Percentiles rank a stretch among this genome's conserved stretches.
Evolutionary conservation across 2,113 vertebrate species (phyloP).

Genomic region (Embiotoca jacksoni): DNA sequence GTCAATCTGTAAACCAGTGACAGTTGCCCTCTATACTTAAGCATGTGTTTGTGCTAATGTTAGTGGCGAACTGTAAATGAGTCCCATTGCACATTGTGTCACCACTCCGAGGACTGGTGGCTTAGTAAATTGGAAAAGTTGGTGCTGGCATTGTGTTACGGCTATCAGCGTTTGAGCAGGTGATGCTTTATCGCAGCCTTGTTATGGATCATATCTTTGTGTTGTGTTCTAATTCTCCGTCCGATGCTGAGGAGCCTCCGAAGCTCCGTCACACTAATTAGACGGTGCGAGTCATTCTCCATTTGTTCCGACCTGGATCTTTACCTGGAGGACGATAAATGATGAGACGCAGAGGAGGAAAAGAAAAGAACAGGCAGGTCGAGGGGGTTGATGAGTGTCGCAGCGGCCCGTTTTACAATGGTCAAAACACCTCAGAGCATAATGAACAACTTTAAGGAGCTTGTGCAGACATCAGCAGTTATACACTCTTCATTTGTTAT

Average conservation of each 20-base stretch:
- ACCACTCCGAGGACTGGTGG: constrained; percentile 15
- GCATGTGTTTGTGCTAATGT: background rate
- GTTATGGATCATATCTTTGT: constrained; percentile 74
- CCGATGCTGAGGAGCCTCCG: constrained; percentile 65
- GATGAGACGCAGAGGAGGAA: constrained; percentile 44
- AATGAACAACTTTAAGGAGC: constrained; percentile 38
- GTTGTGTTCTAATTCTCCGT: constrained; percentile 68
- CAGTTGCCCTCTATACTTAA: background rate
- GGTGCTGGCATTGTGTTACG: constrained; percentile 52
- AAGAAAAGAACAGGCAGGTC: constrained; percentile 47
- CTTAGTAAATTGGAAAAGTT: constrained; percentile 58
- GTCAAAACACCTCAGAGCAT: constrained; percentile 51
- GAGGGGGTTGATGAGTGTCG: constrained; percentile 56
- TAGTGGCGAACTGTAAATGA: background rate
- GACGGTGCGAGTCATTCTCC: constrained; percentile 65
- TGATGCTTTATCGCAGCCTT: constrained; percentile 76
- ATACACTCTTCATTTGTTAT: constrained; percentile 23
- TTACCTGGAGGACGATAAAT: constrained; percentile 43
- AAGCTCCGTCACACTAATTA: constrained; percentile 81
- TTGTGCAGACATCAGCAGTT: constrained; percentile 50
- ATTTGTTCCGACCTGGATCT: constrained; percentile 53
- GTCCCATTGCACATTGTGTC: constrained; percentile 13
- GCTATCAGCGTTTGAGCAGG: constrained; percentile 79
- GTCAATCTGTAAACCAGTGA: background rate
- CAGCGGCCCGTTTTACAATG: constrained; percentile 41